Base-by-base conservation (phyloP, 2,797 vertebrate species). In the Mionectes olivaceus region DNA sequence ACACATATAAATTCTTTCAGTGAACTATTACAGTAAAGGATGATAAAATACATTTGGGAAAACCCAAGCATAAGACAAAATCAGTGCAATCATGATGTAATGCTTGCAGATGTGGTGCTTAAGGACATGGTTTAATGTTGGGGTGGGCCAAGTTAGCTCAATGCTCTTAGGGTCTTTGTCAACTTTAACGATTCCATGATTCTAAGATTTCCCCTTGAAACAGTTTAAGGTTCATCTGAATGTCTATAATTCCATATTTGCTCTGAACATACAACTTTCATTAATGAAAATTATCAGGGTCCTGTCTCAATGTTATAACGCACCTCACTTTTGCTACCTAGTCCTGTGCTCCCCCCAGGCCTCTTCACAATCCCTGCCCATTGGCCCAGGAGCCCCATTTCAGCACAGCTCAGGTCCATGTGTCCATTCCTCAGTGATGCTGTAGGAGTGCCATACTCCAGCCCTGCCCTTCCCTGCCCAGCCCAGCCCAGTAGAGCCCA, bases 321-420 rank as follows among this genome's bases (percentile, higher is more conserved):
- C 9, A 8, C 5, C 4, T 46, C 12, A 24, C 3, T 70, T 28
- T 8, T 50, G 5, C 16, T 71, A 13, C 9, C 8, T 19, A 37
- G 8, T 41, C 9, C 13, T 35, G 4, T 6, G 1, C 5, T 64
- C 17, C 4, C 4, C 2, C 6, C 0, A 0, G 10, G 7, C 4
- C 10, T 52, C 3, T 19, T 32, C 9, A 1, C 13, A 73, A 3
- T 7, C 19, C 9, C 12, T 41, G 10, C 4, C 21, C 21, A 4
- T 47, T 39, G 13, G 4, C 30, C 23, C 22, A 71, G 32, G 14
- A 75, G 11, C 3, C 13, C 19, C 28, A 52, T 46, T 92, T 65
- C 39, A 55, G 5, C 17, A 30, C 63, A 83, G 27, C 5, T 12
- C 35, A n/a, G 14, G 17, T 37, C 46, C 17, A 14, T 18, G 8